Conservation (phyloP, 2,113 vertebrate genomes). For the Podocnemis expansa region DNA sequence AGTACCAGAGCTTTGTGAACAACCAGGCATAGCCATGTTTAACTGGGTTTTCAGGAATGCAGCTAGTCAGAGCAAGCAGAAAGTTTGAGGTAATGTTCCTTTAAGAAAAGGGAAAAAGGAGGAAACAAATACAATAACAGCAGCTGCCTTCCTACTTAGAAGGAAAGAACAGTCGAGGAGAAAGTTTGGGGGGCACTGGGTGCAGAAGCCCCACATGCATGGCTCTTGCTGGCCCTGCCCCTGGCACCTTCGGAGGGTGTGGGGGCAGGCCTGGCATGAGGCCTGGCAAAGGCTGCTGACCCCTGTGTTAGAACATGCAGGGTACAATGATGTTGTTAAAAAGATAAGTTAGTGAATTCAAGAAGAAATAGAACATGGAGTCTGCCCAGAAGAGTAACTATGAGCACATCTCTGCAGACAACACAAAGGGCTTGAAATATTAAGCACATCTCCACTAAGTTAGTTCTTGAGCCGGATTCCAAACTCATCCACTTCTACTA, state of each 20-base stretch:
- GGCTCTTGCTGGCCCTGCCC: no score
- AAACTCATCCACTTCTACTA: neutral
- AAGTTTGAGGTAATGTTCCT: neutral
- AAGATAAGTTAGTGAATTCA: neutral
- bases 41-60: neutral
- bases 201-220: no score
- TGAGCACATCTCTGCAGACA: neutral
- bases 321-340: no score
- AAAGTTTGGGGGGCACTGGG: no score
- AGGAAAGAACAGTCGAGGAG: no score
- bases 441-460: neutral
- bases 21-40: neutral
- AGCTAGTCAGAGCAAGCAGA: neutral
- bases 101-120: neutral
- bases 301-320: no score
- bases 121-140: neutral
- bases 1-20: neutral
- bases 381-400: neutral
- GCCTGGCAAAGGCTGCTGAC: no score
- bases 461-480: neutral
- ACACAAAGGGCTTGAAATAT: neutral
- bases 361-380: neutral
- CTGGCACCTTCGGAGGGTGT: no score
- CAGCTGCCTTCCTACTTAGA: neutral
- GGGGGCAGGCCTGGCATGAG: no score